Conservation (phyloP, 2,888 invertebrate genomes). For the Brenthis daphne region DNA sequence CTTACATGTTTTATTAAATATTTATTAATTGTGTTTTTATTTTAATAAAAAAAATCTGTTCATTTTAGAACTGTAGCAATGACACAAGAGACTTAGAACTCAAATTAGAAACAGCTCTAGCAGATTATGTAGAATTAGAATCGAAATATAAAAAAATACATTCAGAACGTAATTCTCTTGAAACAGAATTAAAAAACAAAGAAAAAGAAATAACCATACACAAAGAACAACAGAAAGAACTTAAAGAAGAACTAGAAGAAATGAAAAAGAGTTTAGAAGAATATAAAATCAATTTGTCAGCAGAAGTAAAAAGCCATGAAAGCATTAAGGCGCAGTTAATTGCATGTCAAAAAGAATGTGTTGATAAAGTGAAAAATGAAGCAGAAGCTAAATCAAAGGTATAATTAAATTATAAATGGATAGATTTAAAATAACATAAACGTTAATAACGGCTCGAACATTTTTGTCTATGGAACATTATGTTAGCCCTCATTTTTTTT, state of each 20-base stretch:
- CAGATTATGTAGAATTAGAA: conserved; percentile 78
- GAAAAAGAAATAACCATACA: conserved; percentile 73
- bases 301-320: conserved; percentile 63
- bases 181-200: conserved; percentile 59
- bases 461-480: too few species aligned
- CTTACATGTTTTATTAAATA: too few species aligned
- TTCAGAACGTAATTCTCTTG: conserved; percentile 48
- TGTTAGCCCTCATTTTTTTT: too few species aligned
- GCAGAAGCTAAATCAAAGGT: conserved; percentile 74
- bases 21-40: too few species aligned
- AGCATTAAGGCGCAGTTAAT: conserved; percentile 58
- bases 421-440: neutral
- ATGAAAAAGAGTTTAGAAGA: conserved; percentile 58
- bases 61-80: conserved; percentile 64
- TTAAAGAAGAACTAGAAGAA: conserved; percentile 55
- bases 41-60: conserved; percentile 11
- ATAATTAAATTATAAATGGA: conserved; percentile 12
- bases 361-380: conserved; percentile 62
- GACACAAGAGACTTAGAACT: conserved; percentile 80
- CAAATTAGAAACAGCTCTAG: conserved; percentile 77
- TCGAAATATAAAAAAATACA: conserved; percentile 62
- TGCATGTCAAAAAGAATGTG: conserved; percentile 61
- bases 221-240: conserved; percentile 64
- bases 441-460: too few species aligned
- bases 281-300: conserved; percentile 59